Evolutionary conservation across 1,140 invertebrate species (phyloP).

Genomic region (Drosophila sucinea): DNA sequence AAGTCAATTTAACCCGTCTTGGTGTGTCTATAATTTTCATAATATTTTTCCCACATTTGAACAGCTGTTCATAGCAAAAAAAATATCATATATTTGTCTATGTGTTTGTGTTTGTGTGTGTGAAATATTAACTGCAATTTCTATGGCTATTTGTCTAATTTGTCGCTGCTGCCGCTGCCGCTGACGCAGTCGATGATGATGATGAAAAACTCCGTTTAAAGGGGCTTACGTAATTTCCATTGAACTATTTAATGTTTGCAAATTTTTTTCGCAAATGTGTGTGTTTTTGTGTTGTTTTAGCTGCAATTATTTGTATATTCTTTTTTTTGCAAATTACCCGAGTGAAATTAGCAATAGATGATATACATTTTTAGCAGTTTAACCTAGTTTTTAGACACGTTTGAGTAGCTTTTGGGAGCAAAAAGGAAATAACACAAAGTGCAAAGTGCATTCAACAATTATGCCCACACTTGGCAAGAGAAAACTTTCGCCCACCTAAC

Average conservation of each 20-base stretch:
- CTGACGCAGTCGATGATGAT: constrained; percentile 44
- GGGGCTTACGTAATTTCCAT: constrained; percentile 55
- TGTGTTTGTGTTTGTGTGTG: neutral
- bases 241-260: constrained; percentile 51
- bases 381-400: constrained; percentile 60
- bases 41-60: constrained; percentile 49
- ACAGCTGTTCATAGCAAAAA: constrained; percentile 55
- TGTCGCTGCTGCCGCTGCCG: constrained; percentile 66
- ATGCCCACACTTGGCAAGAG: neutral
- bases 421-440: constrained; percentile 35
- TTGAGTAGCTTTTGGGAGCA: constrained; percentile 55
- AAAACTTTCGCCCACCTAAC: constrained; percentile 2
- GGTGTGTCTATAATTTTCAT: constrained; percentile 44
- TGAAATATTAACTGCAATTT: constrained; percentile 47
- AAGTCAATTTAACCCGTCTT: constrained; percentile 27
- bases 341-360: constrained; percentile 51
- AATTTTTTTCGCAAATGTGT: constrained; percentile 29
- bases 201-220: constrained; percentile 38
- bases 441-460: constrained; percentile 58
- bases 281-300: constrained; percentile 5
- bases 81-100: constrained; percentile 29
- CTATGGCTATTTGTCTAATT: constrained; percentile 71
- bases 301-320: constrained; percentile 63
- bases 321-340: constrained; percentile 38
- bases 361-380: constrained; percentile 37